Conservation (phyloP, 2,888 invertebrate genomes). For the Trachelus troglodyta region DNA sequence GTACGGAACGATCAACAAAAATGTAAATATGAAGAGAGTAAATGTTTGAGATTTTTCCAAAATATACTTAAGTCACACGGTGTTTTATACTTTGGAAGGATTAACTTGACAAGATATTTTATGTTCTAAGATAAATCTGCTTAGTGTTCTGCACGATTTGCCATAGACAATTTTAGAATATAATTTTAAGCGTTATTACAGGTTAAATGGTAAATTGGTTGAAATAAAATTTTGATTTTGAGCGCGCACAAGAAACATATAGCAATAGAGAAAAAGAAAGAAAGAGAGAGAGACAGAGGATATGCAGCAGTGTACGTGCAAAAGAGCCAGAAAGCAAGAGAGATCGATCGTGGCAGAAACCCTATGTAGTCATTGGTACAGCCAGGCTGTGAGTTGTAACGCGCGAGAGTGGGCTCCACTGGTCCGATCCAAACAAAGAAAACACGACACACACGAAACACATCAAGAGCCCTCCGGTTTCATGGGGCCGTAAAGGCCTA, state of each 20-base stretch:
- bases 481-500: not conserved
- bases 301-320: not conserved
- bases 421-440: constrained; percentile 7
- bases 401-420: constrained; percentile 3
- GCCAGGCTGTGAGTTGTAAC: constrained; percentile 3
- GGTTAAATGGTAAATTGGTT: too few species aligned
- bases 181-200: too few species aligned
- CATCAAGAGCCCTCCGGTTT: not conserved
- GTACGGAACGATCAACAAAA: not conserved
- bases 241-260: not conserved
- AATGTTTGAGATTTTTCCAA: not conserved
- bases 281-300: constrained; percentile 2
- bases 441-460: constrained; percentile 3
- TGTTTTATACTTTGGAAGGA: too few species aligned
- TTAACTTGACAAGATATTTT: not conserved
- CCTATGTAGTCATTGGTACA: constrained; percentile 5
- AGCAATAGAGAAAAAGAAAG: constrained; percentile 9
- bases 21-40: not conserved
- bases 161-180: not conserved
- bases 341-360: constrained; percentile 10
- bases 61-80: not conserved
- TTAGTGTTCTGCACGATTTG: not conserved
- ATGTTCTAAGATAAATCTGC: not conserved
- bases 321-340: constrained; percentile 13
- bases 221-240: not conserved